Percentiles rank a stretch among this genome's conserved stretches.
phyloP scores from a whole-genome alignment of 2,888 invertebrate species.

The Lasioglossum vierecki region DNA sequence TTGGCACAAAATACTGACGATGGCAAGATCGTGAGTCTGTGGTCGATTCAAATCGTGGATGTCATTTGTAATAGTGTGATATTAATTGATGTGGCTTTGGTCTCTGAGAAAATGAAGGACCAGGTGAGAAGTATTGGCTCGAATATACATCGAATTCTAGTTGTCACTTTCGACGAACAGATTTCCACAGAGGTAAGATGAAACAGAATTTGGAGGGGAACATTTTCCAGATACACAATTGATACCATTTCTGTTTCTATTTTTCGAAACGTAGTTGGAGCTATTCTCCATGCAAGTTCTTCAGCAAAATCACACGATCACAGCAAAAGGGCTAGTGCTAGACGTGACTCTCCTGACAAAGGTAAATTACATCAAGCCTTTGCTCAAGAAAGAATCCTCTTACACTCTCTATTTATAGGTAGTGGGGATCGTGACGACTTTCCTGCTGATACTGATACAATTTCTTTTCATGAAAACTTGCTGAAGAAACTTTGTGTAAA shows the following conservation, averaged over 20 bases:
- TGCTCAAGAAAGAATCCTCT: background rate
- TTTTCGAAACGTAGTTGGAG: conserved; percentile 65
- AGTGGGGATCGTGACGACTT: conserved; percentile 71
- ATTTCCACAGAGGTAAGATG: conserved; percentile 73
- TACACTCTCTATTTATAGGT: conserved; percentile 67
- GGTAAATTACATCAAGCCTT: conserved; percentile 52
- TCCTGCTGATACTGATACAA: conserved; percentile 75
- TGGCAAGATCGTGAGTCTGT: conserved; percentile 49
- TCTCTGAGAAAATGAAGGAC: conserved; percentile 66
- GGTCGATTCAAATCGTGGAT: conserved; percentile 31
- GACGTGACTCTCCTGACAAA: conserved; percentile 73
- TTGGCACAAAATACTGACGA: fast-evolving
- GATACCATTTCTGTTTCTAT: conserved; percentile 18
- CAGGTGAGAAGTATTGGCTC: conserved; percentile 66
- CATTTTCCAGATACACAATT: background rate
- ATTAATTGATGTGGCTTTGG: conserved; percentile 59
- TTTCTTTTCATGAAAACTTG: conserved; percentile 39
- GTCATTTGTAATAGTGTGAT: conserved; percentile 61
- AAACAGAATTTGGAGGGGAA: too few species aligned
- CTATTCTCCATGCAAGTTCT: conserved; percentile 75
- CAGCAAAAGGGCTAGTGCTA: conserved; percentile 69
- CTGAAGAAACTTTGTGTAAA: background rate
- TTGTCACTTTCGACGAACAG: conserved; percentile 68
- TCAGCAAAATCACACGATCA: conserved; percentile 72
- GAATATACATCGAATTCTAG: conserved; percentile 72